Conservation (phyloP, 2,797 vertebrate genomes). For the Mionectes olivaceus region DNA sequence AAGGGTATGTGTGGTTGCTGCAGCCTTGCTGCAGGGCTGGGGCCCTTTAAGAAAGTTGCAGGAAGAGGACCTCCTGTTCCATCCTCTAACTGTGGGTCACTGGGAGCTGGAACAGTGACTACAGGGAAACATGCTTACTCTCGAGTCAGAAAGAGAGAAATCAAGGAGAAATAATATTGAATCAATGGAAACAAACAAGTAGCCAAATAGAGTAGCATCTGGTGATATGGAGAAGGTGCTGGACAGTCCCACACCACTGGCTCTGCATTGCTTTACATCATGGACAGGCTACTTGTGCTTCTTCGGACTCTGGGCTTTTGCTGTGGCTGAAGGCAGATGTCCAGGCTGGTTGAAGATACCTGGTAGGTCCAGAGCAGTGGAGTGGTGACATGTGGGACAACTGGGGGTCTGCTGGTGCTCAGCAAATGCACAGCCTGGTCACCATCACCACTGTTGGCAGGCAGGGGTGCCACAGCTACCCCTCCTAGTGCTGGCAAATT, state of each 20-base stretch:
- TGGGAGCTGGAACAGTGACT: not conserved
- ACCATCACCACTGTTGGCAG: not conserved
- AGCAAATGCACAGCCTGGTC: not conserved
- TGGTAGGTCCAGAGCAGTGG: not conserved
- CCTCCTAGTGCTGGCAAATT: not conserved
- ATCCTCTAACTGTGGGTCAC: not conserved
- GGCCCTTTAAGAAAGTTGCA: not conserved
- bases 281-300: not conserved
- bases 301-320: not conserved
- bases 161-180: not conserved
- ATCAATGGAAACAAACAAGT: not conserved
- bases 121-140: not conserved
- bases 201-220: not conserved
- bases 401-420: not conserved
- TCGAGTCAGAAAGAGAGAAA: not conserved
- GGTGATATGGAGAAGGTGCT: not conserved
- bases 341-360: not conserved
- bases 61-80: not conserved
- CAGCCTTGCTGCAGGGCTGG: not conserved
- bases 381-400: fast-evolving
- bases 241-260: not conserved
- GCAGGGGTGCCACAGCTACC: not conserved
- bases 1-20: not conserved
- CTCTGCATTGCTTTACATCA: not conserved
- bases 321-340: not conserved